Evolutionary conservation across 2,113 vertebrate genomes (phyloP).

Genomic region (Rhagologus leucostigma): DNA sequence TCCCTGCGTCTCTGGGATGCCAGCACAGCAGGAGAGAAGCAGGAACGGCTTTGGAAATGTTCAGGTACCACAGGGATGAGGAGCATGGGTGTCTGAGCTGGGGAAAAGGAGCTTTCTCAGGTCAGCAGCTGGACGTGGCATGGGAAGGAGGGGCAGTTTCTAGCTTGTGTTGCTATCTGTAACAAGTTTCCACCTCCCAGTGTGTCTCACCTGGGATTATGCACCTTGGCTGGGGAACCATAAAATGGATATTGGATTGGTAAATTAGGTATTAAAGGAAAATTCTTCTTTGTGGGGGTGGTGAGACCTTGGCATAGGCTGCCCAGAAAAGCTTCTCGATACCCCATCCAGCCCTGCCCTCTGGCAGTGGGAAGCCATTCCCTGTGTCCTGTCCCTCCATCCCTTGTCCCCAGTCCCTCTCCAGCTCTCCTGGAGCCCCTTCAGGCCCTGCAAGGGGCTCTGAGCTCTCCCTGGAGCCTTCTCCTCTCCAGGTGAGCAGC

Average conservation of each 20-base stretch:
- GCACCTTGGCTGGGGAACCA: rapidly evolving
- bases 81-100: background rate
- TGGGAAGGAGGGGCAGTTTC: rapidly evolving
- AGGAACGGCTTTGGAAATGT: background rate
- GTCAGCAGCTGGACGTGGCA: rapidly evolving
- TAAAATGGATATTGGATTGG: background rate
- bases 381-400: background rate
- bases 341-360: rapidly evolving
- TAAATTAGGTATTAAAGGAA: background rate
- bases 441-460: background rate
- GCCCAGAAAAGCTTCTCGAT: background rate
- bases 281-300: background rate
- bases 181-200: background rate
- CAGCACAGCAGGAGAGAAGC: background rate
- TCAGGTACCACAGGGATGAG: background rate
- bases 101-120: background rate
- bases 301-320: background rate
- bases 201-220: background rate
- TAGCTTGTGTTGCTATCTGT: rapidly evolving
- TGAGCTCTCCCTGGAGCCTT: background rate
- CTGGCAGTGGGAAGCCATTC: background rate
- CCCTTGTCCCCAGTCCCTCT: background rate
- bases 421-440: background rate
- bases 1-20: background rate
- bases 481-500: background rate